Percentiles rank a stretch among this genome's conserved stretches.
Evolutionary conservation across 2,113 vertebrate species (phyloP).

Genomic region (Regulus satrapa): DNA sequence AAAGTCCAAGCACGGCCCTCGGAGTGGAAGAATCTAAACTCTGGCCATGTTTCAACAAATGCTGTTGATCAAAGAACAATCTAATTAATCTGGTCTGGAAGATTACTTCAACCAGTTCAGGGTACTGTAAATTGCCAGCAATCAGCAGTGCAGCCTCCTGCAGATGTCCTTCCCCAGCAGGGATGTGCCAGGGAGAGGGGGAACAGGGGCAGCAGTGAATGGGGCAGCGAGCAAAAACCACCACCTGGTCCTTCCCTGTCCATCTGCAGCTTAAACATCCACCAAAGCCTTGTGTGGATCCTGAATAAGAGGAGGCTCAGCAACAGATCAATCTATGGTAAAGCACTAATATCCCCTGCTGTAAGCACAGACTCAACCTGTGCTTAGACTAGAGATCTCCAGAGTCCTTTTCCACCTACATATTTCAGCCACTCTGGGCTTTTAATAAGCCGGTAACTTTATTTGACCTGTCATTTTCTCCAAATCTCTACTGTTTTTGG

Average conservation of each 20-base stretch:
- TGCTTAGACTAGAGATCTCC: slow-evolving; percentile 23
- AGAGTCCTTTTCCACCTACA: slow-evolving; percentile 17
- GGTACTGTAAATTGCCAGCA: background rate
- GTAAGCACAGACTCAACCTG: background rate
- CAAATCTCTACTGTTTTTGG: slow-evolving; percentile 8
- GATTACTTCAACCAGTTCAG: slow-evolving; percentile 6
- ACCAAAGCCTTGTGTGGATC: background rate
- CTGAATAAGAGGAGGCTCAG: background rate
- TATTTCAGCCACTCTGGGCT: background rate
- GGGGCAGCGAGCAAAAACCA: background rate
- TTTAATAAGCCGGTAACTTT: slow-evolving; percentile 50
- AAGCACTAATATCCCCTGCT: background rate
- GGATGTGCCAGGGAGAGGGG: background rate
- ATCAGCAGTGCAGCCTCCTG: background rate
- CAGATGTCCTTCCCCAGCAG: background rate
- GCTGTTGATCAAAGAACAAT: slow-evolving; percentile 29
- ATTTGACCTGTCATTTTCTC: slow-evolving; percentile 45
- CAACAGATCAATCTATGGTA: background rate
- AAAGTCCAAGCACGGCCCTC: background rate
- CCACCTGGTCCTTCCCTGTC: background rate
- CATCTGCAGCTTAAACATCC: background rate
- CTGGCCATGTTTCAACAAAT: slow-evolving; percentile 16
- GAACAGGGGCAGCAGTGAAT: background rate
- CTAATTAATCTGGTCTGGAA: slow-evolving; percentile 23
- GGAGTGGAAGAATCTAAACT: background rate